These are phyloP conservation scores for Jacana jacana DNA, from an alignment of 2,113 vertebrate genomes.

Conservation along the genomic window DNA sequence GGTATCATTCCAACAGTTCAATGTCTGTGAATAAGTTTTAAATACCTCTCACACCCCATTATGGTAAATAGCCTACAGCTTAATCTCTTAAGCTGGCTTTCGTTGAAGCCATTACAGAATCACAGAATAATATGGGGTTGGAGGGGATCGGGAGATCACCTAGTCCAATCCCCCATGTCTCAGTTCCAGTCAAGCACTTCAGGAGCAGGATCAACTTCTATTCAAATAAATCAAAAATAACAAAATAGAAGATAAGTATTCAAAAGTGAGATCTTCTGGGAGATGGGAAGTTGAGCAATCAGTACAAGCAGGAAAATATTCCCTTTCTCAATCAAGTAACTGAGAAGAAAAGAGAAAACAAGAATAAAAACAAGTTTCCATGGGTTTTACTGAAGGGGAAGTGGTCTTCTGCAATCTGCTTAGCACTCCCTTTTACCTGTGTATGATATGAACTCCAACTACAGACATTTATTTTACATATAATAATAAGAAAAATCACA, in stretches of 20 bases:
- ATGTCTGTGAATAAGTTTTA: neutral
- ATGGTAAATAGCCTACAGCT: neutral
- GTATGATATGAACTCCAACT: neutral
- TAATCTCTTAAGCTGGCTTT: neutral
- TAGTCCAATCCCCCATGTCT: too few species aligned
- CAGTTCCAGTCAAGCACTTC: neutral
- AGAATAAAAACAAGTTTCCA: neutral
- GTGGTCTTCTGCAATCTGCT: neutral
- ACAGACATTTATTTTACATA: neutral
- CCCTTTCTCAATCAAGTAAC: neutral
- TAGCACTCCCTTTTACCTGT: neutral
- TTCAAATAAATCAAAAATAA: neutral
- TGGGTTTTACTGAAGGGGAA: neutral
- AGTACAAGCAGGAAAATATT: neutral
- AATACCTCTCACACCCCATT: fast-evolving
- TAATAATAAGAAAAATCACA: too few species aligned
- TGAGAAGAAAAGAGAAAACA: neutral
- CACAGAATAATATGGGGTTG: too few species aligned
- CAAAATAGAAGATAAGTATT: neutral
- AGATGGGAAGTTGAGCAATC: neutral
- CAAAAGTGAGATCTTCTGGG: neutral
- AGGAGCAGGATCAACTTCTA: neutral
- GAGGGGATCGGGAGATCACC: too few species aligned
- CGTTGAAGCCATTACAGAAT: neutral
- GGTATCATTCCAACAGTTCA: neutral